phyloP scores from a whole-genome alignment of 1,140 invertebrate species.

The Phenacoccus solenopsis region DNA sequence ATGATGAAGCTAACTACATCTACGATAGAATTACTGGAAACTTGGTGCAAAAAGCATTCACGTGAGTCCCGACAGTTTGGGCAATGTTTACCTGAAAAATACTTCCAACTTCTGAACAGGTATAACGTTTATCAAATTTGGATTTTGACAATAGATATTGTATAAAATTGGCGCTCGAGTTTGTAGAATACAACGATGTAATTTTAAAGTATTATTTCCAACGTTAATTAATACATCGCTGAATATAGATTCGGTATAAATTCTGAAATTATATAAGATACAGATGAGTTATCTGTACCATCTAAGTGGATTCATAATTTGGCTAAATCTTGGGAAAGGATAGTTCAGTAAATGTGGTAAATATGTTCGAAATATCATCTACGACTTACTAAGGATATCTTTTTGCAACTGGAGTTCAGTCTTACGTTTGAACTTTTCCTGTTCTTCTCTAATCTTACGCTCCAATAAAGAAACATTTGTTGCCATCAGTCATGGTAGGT shows the following conservation, averaged over 20 bases:
- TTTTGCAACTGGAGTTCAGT: background rate
- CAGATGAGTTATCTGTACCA: background rate
- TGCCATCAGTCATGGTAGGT: conserved; percentile 13
- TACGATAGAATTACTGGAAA: background rate
- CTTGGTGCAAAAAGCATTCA: background rate
- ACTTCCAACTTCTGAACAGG: conserved; percentile 1
- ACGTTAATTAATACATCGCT: conserved; percentile 1
- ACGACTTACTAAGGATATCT: background rate
- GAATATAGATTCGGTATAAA: conserved; percentile 7
- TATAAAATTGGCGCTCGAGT: conserved; percentile 6
- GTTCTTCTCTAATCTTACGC: background rate
- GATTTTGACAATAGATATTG: background rate
- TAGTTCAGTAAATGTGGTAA: background rate
- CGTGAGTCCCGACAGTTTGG: background rate
- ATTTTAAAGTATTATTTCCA: conserved; percentile 6
- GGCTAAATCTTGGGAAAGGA: background rate
- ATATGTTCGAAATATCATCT: background rate
- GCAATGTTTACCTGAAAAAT: conserved; percentile 7
- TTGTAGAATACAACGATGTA: conserved; percentile 10
- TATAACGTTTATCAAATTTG: background rate
- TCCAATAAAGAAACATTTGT: conserved; percentile 3
- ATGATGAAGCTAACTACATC: background rate
- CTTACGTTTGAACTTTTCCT: background rate
- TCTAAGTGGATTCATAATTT: background rate
- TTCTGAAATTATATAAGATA: background rate